Conservation (phyloP, 2,113 vertebrate genomes). For the Corythoichthys intestinalis region DNA sequence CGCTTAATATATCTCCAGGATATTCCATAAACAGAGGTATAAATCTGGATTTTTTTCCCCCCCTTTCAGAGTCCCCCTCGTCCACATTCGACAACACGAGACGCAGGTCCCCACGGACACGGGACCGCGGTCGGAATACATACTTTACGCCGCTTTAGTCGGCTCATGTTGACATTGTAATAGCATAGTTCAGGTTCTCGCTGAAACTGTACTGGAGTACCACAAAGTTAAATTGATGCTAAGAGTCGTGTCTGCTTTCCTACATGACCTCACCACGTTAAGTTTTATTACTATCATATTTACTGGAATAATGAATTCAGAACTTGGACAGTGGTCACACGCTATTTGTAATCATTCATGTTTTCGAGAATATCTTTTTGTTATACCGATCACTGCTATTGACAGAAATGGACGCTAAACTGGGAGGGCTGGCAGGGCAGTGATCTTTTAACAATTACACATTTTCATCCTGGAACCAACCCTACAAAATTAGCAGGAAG, state of each 20-base stretch:
- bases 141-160: conserved; percentile 24
- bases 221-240: conserved; percentile 27
- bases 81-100: conserved; percentile 41
- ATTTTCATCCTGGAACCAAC: too few species aligned
- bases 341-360: background rate
- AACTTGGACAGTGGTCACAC: background rate
- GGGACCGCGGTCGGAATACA: conserved; percentile 54
- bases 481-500: too few species aligned
- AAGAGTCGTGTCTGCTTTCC: conserved; percentile 24
- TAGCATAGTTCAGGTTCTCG: conserved; percentile 36
- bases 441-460: too few species aligned
- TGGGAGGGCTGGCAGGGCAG: too few species aligned
- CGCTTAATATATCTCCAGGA: conserved; percentile 62
- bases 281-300: background rate
- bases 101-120: conserved; percentile 34
- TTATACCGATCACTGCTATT: too few species aligned
- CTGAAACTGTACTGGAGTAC: conserved; percentile 11
- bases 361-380: too few species aligned
- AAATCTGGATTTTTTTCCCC: conserved; percentile 69
- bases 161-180: conserved; percentile 37
- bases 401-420: too few species aligned
- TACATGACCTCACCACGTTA: conserved; percentile 20
- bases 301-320: background rate
- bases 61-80: conserved; percentile 54
- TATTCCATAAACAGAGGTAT: conserved; percentile 69